Evolutionary conservation across 2,113 vertebrate genomes (phyloP).

Genomic region (Petrocephalus zakoni): DNA sequence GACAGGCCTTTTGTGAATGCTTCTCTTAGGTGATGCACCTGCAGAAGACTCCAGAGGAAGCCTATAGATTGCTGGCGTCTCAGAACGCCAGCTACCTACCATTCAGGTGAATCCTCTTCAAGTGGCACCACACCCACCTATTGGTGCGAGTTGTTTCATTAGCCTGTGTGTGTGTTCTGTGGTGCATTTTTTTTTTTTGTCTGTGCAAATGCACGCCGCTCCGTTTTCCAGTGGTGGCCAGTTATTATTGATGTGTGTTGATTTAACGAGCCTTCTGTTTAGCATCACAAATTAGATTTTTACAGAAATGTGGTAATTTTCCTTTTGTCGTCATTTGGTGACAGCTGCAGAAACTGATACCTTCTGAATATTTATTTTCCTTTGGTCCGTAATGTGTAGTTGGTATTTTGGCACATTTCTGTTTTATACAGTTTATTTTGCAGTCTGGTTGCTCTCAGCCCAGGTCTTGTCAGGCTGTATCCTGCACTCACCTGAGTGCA

Average conservation of each 20-base stretch:
- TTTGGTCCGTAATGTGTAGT: not conserved
- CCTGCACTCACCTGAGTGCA: too few relatives aligned
- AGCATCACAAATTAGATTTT: not conserved
- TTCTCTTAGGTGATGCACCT: conserved; percentile 80
- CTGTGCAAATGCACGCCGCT: not conserved
- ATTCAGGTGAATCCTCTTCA: conserved; percentile 74
- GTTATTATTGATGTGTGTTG: not conserved
- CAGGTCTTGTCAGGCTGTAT: too few relatives aligned
- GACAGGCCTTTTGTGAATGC: not conserved
- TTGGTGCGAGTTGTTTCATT: not conserved
- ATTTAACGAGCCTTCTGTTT: not conserved
- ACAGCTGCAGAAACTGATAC: not conserved
- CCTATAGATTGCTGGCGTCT: conserved; percentile 73
- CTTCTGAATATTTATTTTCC: not conserved
- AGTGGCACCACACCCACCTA: not conserved
- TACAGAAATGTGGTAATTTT: not conserved
- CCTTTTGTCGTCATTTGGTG: not conserved
- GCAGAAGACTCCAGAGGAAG: conserved; percentile 79
- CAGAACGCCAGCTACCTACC: conserved; percentile 75
- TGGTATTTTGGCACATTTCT: too few relatives aligned
- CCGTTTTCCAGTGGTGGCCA: not conserved
- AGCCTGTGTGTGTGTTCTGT: not conserved
- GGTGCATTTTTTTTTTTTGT: not conserved
- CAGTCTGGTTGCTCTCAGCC: too few relatives aligned
- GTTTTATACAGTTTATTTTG: too few relatives aligned